Base-by-base conservation (phyloP, 1,140 invertebrate genomes). In the Lysiphlebus fabarum region DNA sequence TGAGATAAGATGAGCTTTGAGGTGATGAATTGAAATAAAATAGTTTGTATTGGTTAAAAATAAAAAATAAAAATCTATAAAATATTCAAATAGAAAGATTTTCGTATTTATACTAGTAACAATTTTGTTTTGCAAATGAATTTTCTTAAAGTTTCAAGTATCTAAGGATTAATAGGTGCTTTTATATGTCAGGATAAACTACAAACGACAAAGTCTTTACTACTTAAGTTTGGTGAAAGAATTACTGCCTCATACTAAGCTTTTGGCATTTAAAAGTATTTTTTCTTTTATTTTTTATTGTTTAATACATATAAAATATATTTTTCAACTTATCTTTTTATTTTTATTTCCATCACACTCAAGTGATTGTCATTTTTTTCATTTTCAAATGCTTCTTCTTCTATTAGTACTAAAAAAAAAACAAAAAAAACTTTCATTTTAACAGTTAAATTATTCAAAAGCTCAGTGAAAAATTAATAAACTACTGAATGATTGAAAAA, bases 361-460 rank as follows among this genome's bases (percentile, higher is more conserved):
- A 60, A 62, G 59, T 59, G 59, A 10, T 63, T 64, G 65, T 66
- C 61, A 64, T 67, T 56, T 53, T 60, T 49, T 41, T 50, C 47
- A n/a, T 47, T 34, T 57, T 57, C 45, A 34, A 49, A 26, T 10
- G 48, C 36, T 33, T n/a, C 9, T 33, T 49, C 48, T 37, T 12
- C 34, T n/a, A 36, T n/a, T 37, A 37, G n/a, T 51, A 34, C 48
- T 56, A 56, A 66, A 26, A 26, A 26, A 26, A 26, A 26, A 26
- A 26, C 2, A 26, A 4, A 1, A 26, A 26, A 65, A 66, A 70
- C 64, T 68, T 63, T 51, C 64, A 62, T 58, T 64, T 67, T 70
- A 69, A 72, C 71, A 67, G 62, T 67, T 72, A 70, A 72, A 71
- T 71, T 72, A 70, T 73, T 71, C 66, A 67, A 68, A 70, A 64